Evolutionary conservation across 2,888 invertebrate species (phyloP), one percentile per base, ranked within the genome.

Genomic region (Stratiomys singularior): DNA sequence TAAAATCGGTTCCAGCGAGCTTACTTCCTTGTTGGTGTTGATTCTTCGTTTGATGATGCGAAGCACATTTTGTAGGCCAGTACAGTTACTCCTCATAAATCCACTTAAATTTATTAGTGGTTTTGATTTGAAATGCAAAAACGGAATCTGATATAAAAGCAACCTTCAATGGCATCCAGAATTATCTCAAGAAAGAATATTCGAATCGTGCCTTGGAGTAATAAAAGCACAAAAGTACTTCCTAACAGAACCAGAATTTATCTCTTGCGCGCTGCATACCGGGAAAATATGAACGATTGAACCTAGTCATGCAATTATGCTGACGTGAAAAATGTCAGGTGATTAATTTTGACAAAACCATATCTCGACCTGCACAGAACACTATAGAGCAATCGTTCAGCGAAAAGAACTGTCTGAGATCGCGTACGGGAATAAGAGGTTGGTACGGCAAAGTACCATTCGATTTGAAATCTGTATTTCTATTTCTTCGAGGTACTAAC

Each of bases 311-410:
- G 74, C 74, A 74, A 74, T 74, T 74, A 74, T 58, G 58, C 37
- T 58, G 74, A 74, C 58, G 74, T 74, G 58, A 74, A 74, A 74
- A 74, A 74, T 74, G 74, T 58, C 37, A 74, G 58, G 60, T 58
- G 60, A 74, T 74, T 74, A 74, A 74, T 74, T 72, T 67, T 56
- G 21, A 44, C 27, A 58, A 21, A 74, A 74, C 25, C 25, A 46
- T 69, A 69, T 46, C 69, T 18, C 21, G 47, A 69, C 11, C 46
- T 15, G 23, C 15, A 23, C 67, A 23, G 11, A 44, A 23, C 21
- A 11, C 13, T 15, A 47, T 47, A 23, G 67, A n/a, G 23, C n/a
- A 67, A 44, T 37, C 47, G 46, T 30, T 47, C 18, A 25, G 30
- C 25, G 46, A 69, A 47, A 69, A 69, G 44, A 44, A 46, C 44